phyloP scores from a whole-genome alignment of 1,140 invertebrate species.

The Drosophila oshimai region DNA sequence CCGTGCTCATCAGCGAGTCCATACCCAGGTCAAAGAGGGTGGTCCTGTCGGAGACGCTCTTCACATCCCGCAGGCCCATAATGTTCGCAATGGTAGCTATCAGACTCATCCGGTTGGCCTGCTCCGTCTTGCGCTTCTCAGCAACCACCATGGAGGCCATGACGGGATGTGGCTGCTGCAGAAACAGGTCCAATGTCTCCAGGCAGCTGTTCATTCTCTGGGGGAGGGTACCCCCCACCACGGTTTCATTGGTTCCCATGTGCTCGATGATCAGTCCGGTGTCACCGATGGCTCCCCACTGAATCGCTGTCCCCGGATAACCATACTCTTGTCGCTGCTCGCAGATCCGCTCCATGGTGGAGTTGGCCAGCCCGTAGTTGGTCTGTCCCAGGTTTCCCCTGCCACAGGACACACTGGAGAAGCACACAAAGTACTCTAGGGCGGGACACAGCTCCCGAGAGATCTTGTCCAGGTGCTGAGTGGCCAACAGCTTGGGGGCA shows the following conservation, averaged over 20 bases:
- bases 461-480: conserved; percentile 89
- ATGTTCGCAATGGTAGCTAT: conserved; percentile 92
- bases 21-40: conserved; percentile 96
- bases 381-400: conserved; percentile 96
- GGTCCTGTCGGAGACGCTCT: conserved; percentile 88
- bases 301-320: conserved; percentile 93
- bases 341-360: conserved; percentile 96
- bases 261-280: conserved; percentile 95
- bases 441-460: conserved; percentile 89
- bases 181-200: conserved; percentile 91
- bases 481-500: conserved; percentile 92
- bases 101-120: conserved; percentile 84
- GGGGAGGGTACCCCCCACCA: conserved; percentile 95
- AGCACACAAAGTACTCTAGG: conserved; percentile 95
- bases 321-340: conserved; percentile 91
- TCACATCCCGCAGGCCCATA: conserved; percentile 91
- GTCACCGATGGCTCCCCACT: conserved; percentile 99
- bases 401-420: conserved; percentile 97
- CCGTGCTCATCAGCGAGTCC: conserved; percentile 98
- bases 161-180: conserved; percentile 93
- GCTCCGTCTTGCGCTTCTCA: conserved; percentile 86
- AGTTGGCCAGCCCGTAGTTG: conserved; percentile 98
- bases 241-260: conserved; percentile 93
- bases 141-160: conserved; percentile 92
- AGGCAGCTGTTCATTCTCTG: conserved; percentile 96